Percentiles rank a stretch among this genome's conserved stretches.
Conservation (phyloP, 2,888 invertebrate species). For the Abrostola tripartita region DNA sequence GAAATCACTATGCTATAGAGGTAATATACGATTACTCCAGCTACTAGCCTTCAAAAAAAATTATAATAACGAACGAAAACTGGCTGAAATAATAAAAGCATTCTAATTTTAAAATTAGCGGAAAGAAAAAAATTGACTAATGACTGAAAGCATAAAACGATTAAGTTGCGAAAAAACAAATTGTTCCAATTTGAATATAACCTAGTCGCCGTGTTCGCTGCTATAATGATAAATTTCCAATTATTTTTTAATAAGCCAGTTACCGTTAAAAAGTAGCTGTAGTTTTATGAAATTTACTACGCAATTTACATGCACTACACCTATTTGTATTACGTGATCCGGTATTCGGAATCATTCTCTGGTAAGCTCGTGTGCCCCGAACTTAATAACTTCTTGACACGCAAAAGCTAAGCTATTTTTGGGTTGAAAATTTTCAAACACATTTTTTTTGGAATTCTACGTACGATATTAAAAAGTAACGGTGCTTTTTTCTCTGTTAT, state of each 20-base stretch:
- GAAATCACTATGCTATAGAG: no score
- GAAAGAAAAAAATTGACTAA: neutral
- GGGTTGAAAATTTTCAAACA: conserved; percentile 27
- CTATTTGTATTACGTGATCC: conserved; percentile 49
- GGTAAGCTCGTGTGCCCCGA: conserved; percentile 43
- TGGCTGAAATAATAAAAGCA: neutral
- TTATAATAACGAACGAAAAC: neutral
- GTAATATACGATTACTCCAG: no score
- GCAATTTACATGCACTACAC: conserved; percentile 46
- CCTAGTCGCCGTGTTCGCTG: conserved; percentile 7
- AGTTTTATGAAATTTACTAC: conserved; percentile 38
- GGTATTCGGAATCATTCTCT: conserved; percentile 43
- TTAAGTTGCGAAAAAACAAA: conserved; percentile 11
- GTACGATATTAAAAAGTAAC: conserved; percentile 12
- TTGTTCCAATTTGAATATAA: neutral
- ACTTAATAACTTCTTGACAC: conserved; percentile 48
- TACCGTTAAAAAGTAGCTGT: conserved; percentile 22
- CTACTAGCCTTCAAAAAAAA: no score
- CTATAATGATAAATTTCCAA: conserved; percentile 26
- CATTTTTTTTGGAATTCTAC: conserved; percentile 12
- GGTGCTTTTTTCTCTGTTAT: conserved; percentile 9
- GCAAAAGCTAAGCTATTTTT: conserved; percentile 49
- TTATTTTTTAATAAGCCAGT: conserved; percentile 21
- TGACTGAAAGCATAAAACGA: conserved; percentile 11
- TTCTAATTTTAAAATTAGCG: neutral